A percentile compares a stretch with the other conserved stretches of the same genome.
Conservation (phyloP, 2,888 invertebrate genomes). For the Mythimna pallens region DNA sequence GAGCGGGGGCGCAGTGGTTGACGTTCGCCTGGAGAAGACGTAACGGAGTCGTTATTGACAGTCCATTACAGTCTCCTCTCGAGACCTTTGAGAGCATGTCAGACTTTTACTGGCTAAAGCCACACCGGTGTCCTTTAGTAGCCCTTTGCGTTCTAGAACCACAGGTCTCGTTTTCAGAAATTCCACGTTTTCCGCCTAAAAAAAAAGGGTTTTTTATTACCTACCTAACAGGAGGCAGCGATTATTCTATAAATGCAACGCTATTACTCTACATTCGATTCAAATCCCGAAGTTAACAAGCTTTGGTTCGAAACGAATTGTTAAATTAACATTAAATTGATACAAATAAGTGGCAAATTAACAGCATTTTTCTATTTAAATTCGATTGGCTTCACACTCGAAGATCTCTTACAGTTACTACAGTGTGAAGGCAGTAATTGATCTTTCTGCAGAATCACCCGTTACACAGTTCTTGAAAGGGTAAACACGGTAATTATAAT, state of each 20-base stretch:
- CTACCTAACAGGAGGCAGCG: background rate
- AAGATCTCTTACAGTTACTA: background rate
- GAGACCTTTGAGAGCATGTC: too few species aligned
- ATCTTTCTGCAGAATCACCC: background rate
- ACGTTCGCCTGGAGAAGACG: too few species aligned
- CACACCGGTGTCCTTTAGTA: too few species aligned
- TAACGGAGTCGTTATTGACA: too few species aligned
- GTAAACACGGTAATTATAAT: background rate
- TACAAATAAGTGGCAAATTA: background rate
- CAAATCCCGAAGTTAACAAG: background rate
- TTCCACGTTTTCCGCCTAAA: too few species aligned
- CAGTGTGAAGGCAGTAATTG: background rate
- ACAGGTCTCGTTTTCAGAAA: too few species aligned
- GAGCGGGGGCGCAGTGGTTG: too few species aligned
- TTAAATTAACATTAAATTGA: constrained; percentile 4
- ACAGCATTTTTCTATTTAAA: background rate
- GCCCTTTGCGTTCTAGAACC: too few species aligned
- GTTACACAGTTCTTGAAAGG: background rate
- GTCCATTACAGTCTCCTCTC: too few species aligned
- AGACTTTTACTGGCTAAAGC: too few species aligned
- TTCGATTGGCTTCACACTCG: background rate
- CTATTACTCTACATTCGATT: background rate
- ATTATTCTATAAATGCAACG: constrained; percentile 13
- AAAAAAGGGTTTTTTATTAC: background rate
- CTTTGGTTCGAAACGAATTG: constrained; percentile 6